phyloP scores from a whole-genome alignment of 2,888 invertebrate species.

The Spilarctia lutea region DNA sequence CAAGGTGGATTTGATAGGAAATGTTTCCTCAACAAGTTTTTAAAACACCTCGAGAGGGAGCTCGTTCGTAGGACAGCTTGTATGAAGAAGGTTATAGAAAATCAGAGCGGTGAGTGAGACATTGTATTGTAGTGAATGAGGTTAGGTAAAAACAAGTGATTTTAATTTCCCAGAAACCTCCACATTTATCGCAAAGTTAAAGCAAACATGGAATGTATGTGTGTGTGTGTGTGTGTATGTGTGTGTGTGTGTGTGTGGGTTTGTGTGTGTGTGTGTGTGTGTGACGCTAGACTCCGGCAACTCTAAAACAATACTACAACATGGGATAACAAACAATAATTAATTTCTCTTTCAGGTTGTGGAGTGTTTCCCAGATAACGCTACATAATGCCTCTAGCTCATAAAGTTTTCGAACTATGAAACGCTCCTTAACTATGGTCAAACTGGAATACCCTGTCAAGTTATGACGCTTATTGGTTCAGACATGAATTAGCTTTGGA shows the following conservation, averaged over 20 bases:
- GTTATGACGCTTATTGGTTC: slow-evolving; percentile 7
- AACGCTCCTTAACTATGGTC: slow-evolving; percentile 12
- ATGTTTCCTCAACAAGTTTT: too few relatives aligned
- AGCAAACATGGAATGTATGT: neutral
- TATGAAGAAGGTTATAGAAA: too few relatives aligned
- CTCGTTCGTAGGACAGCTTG: too few relatives aligned
- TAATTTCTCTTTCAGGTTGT: neutral
- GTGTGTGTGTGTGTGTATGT: too few relatives aligned
- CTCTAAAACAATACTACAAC: neutral
- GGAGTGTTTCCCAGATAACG: neutral
- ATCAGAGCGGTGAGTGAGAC: too few relatives aligned
- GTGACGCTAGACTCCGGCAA: too few relatives aligned
- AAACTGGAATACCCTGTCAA: slow-evolving; percentile 21
- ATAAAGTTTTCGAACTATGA: neutral
- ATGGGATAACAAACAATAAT: neutral
- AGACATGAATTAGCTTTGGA: slow-evolving; percentile 10
- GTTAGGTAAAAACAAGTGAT: neutral
- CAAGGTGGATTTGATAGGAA: too few relatives aligned
- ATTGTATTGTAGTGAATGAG: neutral
- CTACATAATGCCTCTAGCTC: slow-evolving; percentile 2
- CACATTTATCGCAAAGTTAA: neutral
- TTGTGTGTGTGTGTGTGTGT: too few relatives aligned
- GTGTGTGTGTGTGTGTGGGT: too few relatives aligned
- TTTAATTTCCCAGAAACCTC: neutral
- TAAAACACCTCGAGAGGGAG: too few relatives aligned